Evolutionary conservation across 2,888 invertebrate species (phyloP), one percentile per base, ranked within the genome.

Genomic region (Heteromurus nitidus): DNA sequence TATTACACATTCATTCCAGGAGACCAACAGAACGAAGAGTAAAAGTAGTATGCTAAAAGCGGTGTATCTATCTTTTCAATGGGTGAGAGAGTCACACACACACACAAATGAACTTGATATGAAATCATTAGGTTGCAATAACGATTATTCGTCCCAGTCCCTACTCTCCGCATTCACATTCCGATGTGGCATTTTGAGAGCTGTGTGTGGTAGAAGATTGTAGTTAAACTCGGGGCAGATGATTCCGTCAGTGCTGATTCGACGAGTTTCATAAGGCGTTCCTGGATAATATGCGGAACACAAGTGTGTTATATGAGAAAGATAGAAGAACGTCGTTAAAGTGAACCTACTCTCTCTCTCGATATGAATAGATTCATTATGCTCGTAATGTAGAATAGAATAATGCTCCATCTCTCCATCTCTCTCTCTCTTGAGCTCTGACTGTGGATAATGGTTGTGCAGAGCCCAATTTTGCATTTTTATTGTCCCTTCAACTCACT

Each of bases 31-130:
- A 36, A 9, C 5, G 36, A 36, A 36, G 13, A 36, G 36, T 5
- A 13, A 36, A 36, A 36, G 5, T 36, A 36, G 36, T 36, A n/a
- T n/a, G n/a, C n/a, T n/a, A n/a, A 36, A 36, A 36, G 5, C 7
- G 5, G 36, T 36, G 36, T 36, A 36, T 36, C 36, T 9, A 36
- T 9, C 7, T 36, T 36, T 36, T 36, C 7, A 36, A 36, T 36
- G 36, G 5, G 13, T 13, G 13, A 5, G 13, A 5, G 13, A 36
- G 36, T 36, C 36, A 9, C 13, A 36, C 13, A 5, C 13, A 36
- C 9, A 26, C 22, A 22, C 22, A 28, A 55, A 55, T 55, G 55
- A 55, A 55, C 22, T 55, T 55, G 55, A 55, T 55, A 24, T 55
- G 22, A 55, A 55, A 20, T 55, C 22, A 55, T 55, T 55, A 22